These are phyloP conservation scores for Bruchidius siliquastri DNA, from an alignment of 2,888 invertebrate species.

Conservation along the genomic window DNA sequence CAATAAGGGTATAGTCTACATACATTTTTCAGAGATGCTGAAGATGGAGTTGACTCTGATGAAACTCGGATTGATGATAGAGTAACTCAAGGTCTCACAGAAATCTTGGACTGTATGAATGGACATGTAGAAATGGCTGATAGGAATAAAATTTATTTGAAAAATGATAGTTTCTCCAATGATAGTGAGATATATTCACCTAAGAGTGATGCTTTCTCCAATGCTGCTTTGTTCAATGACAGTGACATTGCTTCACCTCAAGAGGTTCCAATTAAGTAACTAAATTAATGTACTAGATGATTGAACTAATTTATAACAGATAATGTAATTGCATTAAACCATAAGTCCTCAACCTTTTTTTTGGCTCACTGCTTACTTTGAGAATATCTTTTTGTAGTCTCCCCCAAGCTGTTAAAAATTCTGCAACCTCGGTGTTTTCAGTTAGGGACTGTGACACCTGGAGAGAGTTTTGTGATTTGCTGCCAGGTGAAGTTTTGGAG, in stretches of 20 bases:
- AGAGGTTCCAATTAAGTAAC: background rate
- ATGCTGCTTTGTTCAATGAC: background rate
- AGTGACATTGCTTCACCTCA: background rate
- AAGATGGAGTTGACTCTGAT: constrained; percentile 11
- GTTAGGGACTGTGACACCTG: no score
- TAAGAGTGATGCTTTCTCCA: background rate
- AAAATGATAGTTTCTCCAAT: constrained; percentile 16
- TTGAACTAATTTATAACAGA: no score
- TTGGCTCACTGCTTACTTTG: no score
- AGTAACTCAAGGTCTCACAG: constrained; percentile 20
- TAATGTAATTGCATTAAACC: no score
- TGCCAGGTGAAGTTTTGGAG: no score
- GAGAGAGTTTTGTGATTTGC: no score
- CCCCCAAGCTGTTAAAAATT: no score
- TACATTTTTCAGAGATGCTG: background rate
- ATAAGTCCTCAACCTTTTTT: no score
- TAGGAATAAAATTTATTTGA: no score
- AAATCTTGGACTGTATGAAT: constrained; percentile 22
- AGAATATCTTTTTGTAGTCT: no score
- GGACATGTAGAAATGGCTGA: constrained; percentile 12
- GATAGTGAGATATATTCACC: constrained; percentile 13
- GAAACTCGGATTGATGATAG: constrained; percentile 15
- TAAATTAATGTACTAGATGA: background rate
- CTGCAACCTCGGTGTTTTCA: no score
- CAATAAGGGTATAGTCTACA: background rate